Evolutionary conservation across 1,140 invertebrate species (phyloP), one percentile per base, ranked within the genome.

Genomic region (Paramacrobiotus metropolitanus): DNA sequence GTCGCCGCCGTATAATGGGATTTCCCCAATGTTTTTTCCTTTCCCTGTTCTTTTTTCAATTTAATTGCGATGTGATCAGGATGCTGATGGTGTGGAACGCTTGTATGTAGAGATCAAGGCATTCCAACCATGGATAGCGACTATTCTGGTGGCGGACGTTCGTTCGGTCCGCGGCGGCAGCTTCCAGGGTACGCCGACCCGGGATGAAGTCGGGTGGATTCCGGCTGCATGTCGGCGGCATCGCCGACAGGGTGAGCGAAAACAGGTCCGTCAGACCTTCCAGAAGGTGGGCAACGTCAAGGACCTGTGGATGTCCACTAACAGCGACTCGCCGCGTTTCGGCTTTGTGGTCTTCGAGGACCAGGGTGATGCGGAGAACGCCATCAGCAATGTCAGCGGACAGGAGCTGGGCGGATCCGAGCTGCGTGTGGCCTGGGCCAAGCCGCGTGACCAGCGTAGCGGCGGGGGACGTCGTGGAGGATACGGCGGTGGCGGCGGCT

Each of bases 201-300:
- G 60, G 30, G 40, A 60, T 45, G 60, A 60, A 60, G 24, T n/a
- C 20, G 15, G 48, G 48, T 24, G 59, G 59, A 31, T 60, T 34
- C 31, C 30, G 59, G 15, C 59, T 31, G 59, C 59, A 60, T n/a
- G n/a, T 31, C 34, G 59, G 59, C 15, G 59, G 59, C 59, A 60
- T 30, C 34, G 59, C 20, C 31, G 59, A 44, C n/a, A 29, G 59
- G 59, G 59, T 31, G 59, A 63, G 45, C 24, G 68, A 67, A 61
- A 68, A 29, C 15, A 44, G 15, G 30, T 60, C 15, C 34, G 59
- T 21, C 9, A 29, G 18, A 21, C n/a, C 24, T 60, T 30, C 59
- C 18, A 60, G 9, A 30, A 60, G 59, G 24, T 30, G 9, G 59
- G 59, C 24, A 15, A 30, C 15, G 29, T 60, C 20, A 31, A 60